Evolutionary conservation across 2,113 vertebrate genomes (phyloP).

Genomic region (Myrmophylax atrothorax): DNA sequence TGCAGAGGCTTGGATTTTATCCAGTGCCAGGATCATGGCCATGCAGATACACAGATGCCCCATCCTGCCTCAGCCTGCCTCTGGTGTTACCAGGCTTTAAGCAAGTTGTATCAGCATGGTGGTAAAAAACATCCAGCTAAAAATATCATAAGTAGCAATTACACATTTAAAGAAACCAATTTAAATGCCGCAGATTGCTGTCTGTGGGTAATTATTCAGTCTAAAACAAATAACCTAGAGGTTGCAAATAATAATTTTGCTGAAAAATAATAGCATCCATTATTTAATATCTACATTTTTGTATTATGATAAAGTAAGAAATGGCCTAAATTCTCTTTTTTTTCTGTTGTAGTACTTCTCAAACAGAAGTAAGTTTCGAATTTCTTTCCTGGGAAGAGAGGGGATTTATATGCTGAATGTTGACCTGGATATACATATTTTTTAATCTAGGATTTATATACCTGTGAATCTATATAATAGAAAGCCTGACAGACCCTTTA

Average conservation of each 20-base stretch:
- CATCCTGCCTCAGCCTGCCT: not conserved
- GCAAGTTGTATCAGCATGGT: not conserved
- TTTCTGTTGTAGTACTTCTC: not conserved
- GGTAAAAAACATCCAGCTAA: not conserved
- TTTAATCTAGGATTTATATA: constrained; percentile 35
- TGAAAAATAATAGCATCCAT: not conserved
- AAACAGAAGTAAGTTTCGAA: not conserved
- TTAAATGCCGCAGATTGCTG: not conserved
- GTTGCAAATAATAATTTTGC: constrained; percentile 21
- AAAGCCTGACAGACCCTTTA: constrained; percentile 46
- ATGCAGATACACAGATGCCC: not conserved
- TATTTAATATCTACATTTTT: not conserved
- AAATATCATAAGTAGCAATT: not conserved
- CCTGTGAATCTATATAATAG: constrained; percentile 41
- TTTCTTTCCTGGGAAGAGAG: not conserved
- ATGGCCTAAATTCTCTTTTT: not conserved
- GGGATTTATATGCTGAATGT: constrained; percentile 14
- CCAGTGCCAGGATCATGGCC: not conserved
- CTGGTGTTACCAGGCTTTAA: not conserved
- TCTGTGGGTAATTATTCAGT: constrained; percentile 3
- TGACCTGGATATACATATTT: constrained; percentile 26
- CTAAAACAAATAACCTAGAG: constrained; percentile 23
- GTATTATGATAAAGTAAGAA: not conserved
- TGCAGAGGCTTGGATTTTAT: not conserved
- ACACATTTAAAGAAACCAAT: not conserved